A percentile compares a stretch with the other conserved stretches of the same genome.
Conservation (phyloP, 2,888 invertebrate species). For the Sclerodermus sp. region DNA sequence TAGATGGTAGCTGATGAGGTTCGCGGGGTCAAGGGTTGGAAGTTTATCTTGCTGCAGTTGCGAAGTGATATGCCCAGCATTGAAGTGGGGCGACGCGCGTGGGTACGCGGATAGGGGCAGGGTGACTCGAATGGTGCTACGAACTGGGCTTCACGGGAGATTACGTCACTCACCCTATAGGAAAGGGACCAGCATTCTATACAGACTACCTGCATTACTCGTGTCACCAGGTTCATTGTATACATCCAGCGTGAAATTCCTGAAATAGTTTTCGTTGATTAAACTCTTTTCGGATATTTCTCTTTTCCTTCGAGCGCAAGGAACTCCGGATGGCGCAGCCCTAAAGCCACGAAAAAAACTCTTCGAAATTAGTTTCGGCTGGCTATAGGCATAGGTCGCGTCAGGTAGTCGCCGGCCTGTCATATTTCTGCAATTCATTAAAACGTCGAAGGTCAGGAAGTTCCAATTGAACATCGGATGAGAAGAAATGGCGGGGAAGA, state of each 20-base stretch:
- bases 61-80: slow-evolving; percentile 36
- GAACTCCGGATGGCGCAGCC: no score
- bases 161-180: slow-evolving; percentile 31
- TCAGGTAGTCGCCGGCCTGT: no score
- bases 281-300: slow-evolving; percentile 5
- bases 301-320: slow-evolving; percentile 4
- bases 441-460: background rate
- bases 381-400: no score
- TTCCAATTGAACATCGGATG: no score
- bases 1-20: slow-evolving; percentile 19
- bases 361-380: no score
- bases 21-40: slow-evolving; percentile 37
- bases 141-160: slow-evolving; percentile 35
- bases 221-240: no score
- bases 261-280: background rate
- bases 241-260: background rate
- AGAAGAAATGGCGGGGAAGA: no score
- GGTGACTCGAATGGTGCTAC: slow-evolving; percentile 30
- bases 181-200: slow-evolving; percentile 17
- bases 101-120: slow-evolving; percentile 19
- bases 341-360: no score
- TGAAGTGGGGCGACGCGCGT: slow-evolving; percentile 33
- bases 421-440: background rate
- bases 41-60: slow-evolving; percentile 39
- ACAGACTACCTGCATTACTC: background rate